These are phyloP conservation scores for Nomada hirtipes DNA, from an alignment of 2,888 invertebrate genomes.

Conservation along the genomic window DNA sequence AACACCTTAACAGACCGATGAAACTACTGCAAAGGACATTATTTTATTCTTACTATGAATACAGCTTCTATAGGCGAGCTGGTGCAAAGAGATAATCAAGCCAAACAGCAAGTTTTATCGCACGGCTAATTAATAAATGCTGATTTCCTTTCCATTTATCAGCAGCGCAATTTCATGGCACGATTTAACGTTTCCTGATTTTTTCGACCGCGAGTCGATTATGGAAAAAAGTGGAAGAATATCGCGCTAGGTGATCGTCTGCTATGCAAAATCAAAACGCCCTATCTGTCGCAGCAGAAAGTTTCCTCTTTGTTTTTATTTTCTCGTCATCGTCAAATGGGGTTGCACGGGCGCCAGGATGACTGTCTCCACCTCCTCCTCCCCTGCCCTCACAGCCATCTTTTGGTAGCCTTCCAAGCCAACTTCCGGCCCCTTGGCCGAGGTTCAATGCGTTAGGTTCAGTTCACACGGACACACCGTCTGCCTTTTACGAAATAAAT, in stretches of 20 bases:
- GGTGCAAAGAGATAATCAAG: too few species aligned
- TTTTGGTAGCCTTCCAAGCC: slow-evolving; percentile 76
- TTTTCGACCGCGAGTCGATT: too few species aligned
- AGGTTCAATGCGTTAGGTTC: slow-evolving; percentile 68
- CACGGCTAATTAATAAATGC: too few species aligned
- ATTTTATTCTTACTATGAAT: too few species aligned
- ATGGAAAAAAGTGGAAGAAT: too few species aligned
- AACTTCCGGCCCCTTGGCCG: slow-evolving; percentile 72
- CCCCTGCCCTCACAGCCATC: background rate
- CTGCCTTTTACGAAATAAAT: background rate
- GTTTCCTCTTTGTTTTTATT: slow-evolving; percentile 43
- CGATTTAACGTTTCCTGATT: too few species aligned
- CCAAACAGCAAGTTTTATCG: too few species aligned
- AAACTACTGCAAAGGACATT: too few species aligned
- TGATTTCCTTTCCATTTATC: too few species aligned
- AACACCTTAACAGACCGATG: slow-evolving; percentile 6
- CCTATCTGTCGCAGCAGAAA: slow-evolving; percentile 6
- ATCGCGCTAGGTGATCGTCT: too few species aligned
- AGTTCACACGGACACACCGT: slow-evolving; percentile 39
- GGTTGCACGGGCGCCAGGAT: slow-evolving; percentile 72
- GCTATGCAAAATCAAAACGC: slow-evolving; percentile 30
- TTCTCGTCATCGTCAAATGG: slow-evolving; percentile 61
- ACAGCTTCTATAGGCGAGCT: too few species aligned
- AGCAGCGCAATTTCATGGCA: too few species aligned
- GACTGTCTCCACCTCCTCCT: slow-evolving; percentile 57